Base-by-base conservation (phyloP, 2,888 invertebrate species). In the Drosophila aldrichi region DNA sequence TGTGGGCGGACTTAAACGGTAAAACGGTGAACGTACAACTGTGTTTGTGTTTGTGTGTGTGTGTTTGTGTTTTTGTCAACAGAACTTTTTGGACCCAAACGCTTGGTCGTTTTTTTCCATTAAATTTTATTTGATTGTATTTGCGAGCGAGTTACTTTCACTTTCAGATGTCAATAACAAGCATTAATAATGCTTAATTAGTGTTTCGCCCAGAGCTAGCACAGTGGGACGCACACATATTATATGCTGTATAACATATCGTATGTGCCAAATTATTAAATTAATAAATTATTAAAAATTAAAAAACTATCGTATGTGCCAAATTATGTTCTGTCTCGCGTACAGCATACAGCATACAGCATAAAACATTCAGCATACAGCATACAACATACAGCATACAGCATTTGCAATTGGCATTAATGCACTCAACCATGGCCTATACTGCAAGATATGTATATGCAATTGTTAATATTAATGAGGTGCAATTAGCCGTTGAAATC, bases 141-240 rank as follows among this genome's bases (percentile, higher is more conserved):
- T 77, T 70, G 72, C 46, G 36, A 62, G 64, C 69, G 57, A 51
- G 62, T 56, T 77, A 79, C 70, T 79, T 82, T 65, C 67, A 48
- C 54, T 68, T 74, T 55, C 61, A 62, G 69, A 66, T 87, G 84
- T 73, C 82, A 84, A 76, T 80, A 76, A 62, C 71, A 71, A 73
- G 75, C 72, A 66, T 69, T 75, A 74, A 81, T 69, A 70, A 77
- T 77, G 71, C 76, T 65, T 84, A 87, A 84, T 85, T 87, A 78
- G 43, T 44, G 62, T 56, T 57, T 36, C 20, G 51, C 48, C 43
- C 20, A 29, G 18, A 57, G 36, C 22, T 6, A 5, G 6, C 38
- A 62, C 54, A 49, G 43, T 48, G 49, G 41, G 59, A 8, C 51
- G 29, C 10, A 14, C 14, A 5, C 55, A 41, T 12, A 20, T 14